Evolutionary conservation across 2,113 vertebrate species (phyloP), one percentile per base, ranked within the genome.

Genomic region (Thalassoma bifasciatum): DNA sequence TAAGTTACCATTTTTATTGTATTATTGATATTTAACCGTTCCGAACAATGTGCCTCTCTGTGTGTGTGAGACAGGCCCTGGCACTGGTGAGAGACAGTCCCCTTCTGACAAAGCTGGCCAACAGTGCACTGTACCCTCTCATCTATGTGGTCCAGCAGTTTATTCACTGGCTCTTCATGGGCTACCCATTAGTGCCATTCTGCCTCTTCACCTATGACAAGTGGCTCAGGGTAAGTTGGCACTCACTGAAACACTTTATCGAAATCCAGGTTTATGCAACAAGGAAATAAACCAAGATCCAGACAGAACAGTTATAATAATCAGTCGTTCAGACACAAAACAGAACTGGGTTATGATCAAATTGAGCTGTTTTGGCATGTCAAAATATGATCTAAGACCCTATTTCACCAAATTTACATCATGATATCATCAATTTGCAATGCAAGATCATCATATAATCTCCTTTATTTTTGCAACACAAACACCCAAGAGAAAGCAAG

Each of bases 141-240:
- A 89, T 95, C 81, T 99, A 99, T 0, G 26, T 95, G 58, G 88
- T 96, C 38, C 97, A 98, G 78, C 98, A 99, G 91, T 86, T 93
- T 17, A 66, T 96, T 78, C 98, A 99, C 89, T 98, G 96, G 98
- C 94, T 98, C 77, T 97, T 99, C 62, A 97, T 99, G 97, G 96
- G 96, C 24, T 99, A 99, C 86, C 95, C 97, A 2, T 92, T 99
- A 38, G 95, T 97, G 61, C 92, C 97, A 59, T 99, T 99, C 72
- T 97, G 96, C 86, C 96, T 99, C 93, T 98, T 99, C 92, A 95
- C 95, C 1, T 99, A 95, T 86, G 97, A 99, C 92, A 99, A 97
- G 85, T 99, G 98, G 97, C 86, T 98, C 22, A 95, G 98, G 96
- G 98, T 97, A 86, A 79, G 42, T 30, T 60, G 10, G 6, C 54